A percentile compares a stretch with the other conserved stretches of the same genome.
phyloP scores from a whole-genome alignment of 2,113 vertebrate genomes.

The Mustelus asterias region DNA sequence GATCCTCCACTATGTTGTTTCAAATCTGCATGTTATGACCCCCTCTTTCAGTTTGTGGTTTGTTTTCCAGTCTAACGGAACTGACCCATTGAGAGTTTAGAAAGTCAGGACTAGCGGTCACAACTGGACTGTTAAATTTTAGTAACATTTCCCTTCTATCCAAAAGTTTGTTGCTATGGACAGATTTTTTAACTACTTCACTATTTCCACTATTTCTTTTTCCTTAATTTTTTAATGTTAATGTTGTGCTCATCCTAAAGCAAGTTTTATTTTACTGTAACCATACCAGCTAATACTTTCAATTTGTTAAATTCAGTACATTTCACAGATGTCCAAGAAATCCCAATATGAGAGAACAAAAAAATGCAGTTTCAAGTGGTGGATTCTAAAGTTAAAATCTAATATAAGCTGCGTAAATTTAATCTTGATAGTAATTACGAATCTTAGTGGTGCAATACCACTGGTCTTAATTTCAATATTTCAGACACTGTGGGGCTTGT shows the following conservation, averaged over 20 bases:
- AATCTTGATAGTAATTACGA: not conserved
- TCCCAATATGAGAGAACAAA: not conserved
- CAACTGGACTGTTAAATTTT: not conserved
- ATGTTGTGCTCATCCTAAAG: not conserved
- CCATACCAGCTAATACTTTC: not conserved
- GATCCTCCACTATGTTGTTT: not conserved
- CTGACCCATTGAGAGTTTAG: not conserved
- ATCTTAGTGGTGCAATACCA: not conserved
- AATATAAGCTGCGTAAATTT: not conserved
- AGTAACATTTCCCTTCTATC: not conserved
- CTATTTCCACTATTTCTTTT: not conserved
- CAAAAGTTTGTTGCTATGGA: not conserved
- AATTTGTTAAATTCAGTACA: not conserved
- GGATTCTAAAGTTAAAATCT: not conserved
- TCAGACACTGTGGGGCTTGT: not conserved
- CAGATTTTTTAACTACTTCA: not conserved
- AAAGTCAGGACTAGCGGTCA: not conserved
- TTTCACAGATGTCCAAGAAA: not conserved
- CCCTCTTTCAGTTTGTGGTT: not conserved
- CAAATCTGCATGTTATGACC: not conserved
- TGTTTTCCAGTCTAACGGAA: not conserved
- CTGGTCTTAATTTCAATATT: not conserved
- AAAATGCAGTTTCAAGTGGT: not conserved
- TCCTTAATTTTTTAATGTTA: not conserved
- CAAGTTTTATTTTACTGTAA: not conserved